phyloP scores from a whole-genome alignment of 2,888 invertebrate species.

The Polymixis flavicincta region DNA sequence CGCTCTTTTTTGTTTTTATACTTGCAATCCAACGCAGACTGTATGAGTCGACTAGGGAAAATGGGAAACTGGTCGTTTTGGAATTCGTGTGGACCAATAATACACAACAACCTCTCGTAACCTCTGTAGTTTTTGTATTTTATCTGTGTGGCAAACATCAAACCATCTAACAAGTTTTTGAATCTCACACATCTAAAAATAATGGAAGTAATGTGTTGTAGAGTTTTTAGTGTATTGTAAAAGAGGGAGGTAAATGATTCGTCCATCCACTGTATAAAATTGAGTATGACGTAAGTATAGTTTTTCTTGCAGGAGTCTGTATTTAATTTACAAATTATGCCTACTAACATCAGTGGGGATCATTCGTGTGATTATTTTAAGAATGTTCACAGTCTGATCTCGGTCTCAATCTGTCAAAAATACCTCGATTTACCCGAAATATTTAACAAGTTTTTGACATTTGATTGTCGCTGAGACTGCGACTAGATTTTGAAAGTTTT shows the following conservation, averaged over 20 bases:
- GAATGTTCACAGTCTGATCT: too few relatives aligned
- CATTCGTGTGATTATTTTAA: too few relatives aligned
- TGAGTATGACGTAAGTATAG: not conserved
- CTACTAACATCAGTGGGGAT: not conserved
- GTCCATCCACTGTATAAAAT: not conserved
- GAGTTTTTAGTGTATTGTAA: too few relatives aligned
- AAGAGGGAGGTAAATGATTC: not conserved
- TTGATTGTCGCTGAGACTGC: too few relatives aligned
- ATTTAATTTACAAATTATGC: not conserved
- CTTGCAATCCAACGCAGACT: conserved; percentile 43
- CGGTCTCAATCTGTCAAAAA: too few relatives aligned
- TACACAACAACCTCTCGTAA: not conserved
- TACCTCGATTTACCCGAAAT: too few relatives aligned
- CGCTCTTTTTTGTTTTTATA: conserved; percentile 45
- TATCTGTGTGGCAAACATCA: not conserved
- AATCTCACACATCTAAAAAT: not conserved
- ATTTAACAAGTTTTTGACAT: too few relatives aligned
- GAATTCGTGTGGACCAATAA: conserved; percentile 24
- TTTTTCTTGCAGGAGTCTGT: not conserved
- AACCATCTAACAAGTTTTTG: not conserved
- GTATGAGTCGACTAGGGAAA: conserved; percentile 44
- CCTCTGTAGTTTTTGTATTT: not conserved
- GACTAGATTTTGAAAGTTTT: too few relatives aligned
- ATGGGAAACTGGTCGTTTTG: conserved; percentile 1
- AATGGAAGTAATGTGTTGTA: too few relatives aligned